Evolutionary conservation across 1,140 invertebrate species (phyloP).

Genomic region (Trichonephila inaurata): DNA sequence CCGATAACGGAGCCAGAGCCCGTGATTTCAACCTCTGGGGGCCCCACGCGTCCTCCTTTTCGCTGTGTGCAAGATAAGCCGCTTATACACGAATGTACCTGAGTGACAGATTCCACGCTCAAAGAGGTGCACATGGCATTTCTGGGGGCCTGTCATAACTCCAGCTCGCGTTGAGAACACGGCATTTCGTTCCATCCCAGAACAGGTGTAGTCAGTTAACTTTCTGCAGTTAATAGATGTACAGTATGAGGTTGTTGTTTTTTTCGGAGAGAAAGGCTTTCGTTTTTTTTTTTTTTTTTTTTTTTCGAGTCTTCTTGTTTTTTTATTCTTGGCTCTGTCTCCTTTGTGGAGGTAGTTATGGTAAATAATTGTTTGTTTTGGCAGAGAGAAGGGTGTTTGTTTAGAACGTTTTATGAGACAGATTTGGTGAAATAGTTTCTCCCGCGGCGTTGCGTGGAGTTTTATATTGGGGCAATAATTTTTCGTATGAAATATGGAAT

Average conservation of each 20-base stretch:
- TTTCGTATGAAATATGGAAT: too few species aligned
- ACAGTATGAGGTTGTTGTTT: not conserved
- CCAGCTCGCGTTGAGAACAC: constrained; percentile 3
- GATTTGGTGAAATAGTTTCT: not conserved
- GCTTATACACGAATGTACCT: constrained; percentile 46
- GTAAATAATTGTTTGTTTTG: constrained; percentile 35
- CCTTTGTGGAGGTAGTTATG: not conserved
- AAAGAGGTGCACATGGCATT: constrained; percentile 34
- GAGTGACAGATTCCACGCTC: constrained; percentile 27
- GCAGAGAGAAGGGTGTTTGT: not conserved
- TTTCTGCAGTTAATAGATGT: not conserved
- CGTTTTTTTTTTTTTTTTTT: too few species aligned
- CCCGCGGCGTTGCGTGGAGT: not conserved
- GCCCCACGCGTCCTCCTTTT: not conserved
- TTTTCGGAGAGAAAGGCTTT: not conserved
- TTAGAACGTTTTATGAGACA: not conserved
- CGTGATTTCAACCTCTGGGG: constrained; percentile 21
- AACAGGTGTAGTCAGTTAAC: constrained; percentile 36
- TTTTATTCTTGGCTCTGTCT: not conserved
- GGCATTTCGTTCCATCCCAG: not conserved
- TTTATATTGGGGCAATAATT: not conserved
- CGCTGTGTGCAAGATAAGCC: constrained; percentile 32
- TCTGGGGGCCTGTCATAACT: not conserved
- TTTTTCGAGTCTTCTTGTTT: not conserved
- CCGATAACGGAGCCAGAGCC: constrained; percentile 49